Evolutionary conservation across 2,113 vertebrate species (phyloP).

Genomic region (Etia nguti): DNA sequence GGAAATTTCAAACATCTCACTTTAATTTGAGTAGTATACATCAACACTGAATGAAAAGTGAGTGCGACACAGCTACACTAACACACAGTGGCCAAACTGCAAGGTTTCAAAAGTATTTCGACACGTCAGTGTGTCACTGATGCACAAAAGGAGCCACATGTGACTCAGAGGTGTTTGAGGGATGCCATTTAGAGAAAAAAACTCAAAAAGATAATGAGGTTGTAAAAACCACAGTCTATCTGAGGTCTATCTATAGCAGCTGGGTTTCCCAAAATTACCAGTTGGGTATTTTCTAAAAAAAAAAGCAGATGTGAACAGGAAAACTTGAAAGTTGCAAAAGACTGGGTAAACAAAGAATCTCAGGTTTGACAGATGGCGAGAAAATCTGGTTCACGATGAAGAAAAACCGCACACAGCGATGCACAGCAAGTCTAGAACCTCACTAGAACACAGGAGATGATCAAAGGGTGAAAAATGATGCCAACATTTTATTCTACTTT

Average conservation of each 20-base stretch:
- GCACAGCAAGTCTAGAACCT: background rate
- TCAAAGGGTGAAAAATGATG: background rate
- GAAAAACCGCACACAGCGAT: background rate
- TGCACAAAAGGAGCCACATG: background rate
- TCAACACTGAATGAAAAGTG: background rate
- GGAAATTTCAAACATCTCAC: background rate
- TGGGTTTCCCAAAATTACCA: background rate
- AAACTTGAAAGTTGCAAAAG: background rate
- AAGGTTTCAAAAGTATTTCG: background rate
- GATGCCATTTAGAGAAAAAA: background rate
- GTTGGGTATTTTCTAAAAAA: background rate
- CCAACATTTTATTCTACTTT: background rate
- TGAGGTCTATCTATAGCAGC: background rate
- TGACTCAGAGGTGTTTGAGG: background rate
- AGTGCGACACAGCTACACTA: background rate
- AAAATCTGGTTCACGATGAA: background rate
- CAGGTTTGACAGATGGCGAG: background rate
- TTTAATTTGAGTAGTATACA: background rate
- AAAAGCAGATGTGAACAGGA: background rate
- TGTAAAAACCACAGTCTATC: background rate
- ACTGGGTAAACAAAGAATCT: background rate
- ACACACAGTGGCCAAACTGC: background rate
- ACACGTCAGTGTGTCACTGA: background rate
- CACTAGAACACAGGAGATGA: background rate
- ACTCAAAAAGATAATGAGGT: background rate